Evolutionary conservation across 37 sponge, comb jelly and placozoan species (phyloP).

Genomic region (Spongilla lacustris): DNA sequence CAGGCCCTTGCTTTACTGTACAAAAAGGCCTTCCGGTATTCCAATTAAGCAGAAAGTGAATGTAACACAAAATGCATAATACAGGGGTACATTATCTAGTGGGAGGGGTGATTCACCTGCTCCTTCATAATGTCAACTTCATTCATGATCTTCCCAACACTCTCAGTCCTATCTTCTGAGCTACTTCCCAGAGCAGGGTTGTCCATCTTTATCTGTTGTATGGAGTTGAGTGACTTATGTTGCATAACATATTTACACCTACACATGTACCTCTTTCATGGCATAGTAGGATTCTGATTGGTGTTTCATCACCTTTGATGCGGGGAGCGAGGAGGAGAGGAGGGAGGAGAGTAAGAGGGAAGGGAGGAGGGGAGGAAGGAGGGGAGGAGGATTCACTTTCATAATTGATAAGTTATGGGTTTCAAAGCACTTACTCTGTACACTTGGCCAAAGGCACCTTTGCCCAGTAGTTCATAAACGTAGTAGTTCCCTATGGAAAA

Average conservation of each 20-base stretch:
- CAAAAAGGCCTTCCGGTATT: no score
- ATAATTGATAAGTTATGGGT: not conserved
- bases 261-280: constrained; percentile 77
- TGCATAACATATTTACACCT: no score
- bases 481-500: constrained; percentile 66
- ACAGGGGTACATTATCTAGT: no score
- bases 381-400: not conserved
- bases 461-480: constrained; percentile 81
- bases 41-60: no score
- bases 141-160: constrained; percentile 75
- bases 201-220: constrained; percentile 59
- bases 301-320: constrained; percentile 43
- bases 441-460: constrained; percentile 92
- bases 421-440: constrained; percentile 67
- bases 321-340: no score
- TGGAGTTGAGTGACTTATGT: no score
- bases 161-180: constrained; percentile 42
- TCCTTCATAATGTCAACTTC: constrained; percentile 86
- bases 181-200: constrained; percentile 70
- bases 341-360: not conserved
- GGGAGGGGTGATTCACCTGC: constrained; percentile 34
- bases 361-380: not conserved
- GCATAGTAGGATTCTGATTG: constrained; percentile 53
- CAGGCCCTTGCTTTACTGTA: no score
- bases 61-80: no score